These are phyloP conservation scores for Pinna nobilis DNA, from an alignment of 1,140 invertebrate species.

Conservation along the genomic window DNA sequence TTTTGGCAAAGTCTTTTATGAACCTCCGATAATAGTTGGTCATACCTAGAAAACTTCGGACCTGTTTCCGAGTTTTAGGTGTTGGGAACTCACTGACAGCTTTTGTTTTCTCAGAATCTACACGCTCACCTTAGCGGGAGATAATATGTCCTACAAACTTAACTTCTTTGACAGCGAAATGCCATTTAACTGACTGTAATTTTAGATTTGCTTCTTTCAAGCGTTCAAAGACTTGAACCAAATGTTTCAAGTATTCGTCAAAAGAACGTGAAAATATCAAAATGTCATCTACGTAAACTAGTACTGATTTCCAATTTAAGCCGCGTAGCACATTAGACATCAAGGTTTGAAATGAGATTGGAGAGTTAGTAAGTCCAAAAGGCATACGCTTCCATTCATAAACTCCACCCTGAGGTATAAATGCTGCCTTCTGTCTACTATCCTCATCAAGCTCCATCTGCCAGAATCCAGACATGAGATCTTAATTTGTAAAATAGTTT, in stretches of 20 bases:
- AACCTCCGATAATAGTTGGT: conserved; percentile 71
- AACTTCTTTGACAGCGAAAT: conserved; percentile 34
- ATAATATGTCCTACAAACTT: conserved; percentile 42
- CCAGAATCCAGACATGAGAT: conserved; percentile 46
- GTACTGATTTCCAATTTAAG: conserved; percentile 34
- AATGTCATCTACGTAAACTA: conserved; percentile 56
- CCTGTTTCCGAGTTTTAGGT: conserved; percentile 62
- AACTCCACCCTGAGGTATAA: conserved; percentile 39
- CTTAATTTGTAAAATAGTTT: conserved; percentile 34
- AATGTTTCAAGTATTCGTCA: conserved; percentile 40
- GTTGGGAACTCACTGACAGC: conserved; percentile 43
- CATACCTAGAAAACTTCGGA: conserved; percentile 75
- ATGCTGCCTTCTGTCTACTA: conserved; percentile 44
- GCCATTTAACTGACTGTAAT: conserved; percentile 39
- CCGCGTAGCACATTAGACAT: conserved; percentile 39
- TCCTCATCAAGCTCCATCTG: conserved; percentile 43
- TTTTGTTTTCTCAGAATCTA: conserved; percentile 27
- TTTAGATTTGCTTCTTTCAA: conserved; percentile 39
- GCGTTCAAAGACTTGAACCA: conserved; percentile 46
- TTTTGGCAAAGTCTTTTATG: conserved; percentile 62
- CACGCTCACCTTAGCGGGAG: conserved; percentile 28
- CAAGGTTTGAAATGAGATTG: conserved; percentile 30
- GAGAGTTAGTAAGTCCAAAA: conserved; percentile 38
- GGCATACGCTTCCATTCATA: conserved; percentile 31
- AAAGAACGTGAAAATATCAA: conserved; percentile 40